These are phyloP conservation scores for Blastobasis adustella DNA, from an alignment of 2,888 invertebrate species.

Conservation along the genomic window DNA sequence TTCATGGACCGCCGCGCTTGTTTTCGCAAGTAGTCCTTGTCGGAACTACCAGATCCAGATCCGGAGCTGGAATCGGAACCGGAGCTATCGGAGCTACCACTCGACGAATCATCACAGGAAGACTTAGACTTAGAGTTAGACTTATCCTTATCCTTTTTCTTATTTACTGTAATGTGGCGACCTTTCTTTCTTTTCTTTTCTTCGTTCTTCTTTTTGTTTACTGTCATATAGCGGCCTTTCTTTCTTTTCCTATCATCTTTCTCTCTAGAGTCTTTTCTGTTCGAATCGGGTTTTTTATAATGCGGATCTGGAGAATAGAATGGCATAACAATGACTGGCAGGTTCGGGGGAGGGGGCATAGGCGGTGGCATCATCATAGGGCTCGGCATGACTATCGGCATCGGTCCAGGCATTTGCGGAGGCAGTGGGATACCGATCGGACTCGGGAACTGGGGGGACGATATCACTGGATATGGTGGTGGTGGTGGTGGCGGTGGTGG, in stretches of 20 bases:
- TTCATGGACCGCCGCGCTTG: conserved; percentile 5
- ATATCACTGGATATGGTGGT: not conserved
- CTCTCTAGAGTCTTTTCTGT: not conserved
- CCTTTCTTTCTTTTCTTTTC: conserved; percentile 12
- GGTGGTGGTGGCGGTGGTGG: conserved; percentile 25
- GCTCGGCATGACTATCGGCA: conserved; percentile 17
- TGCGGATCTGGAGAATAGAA: conserved; percentile 53
- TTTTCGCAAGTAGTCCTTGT: too few relatives aligned
- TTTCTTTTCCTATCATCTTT: not conserved
- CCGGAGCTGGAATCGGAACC: not conserved
- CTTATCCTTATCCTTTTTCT: conserved; percentile 22
- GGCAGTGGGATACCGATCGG: conserved; percentile 3
- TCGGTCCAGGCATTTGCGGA: conserved; percentile 13
- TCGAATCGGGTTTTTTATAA: not conserved
- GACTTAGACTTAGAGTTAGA: not conserved
- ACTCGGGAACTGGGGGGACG: not conserved
- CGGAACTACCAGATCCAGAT: not conserved
- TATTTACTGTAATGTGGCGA: conserved; percentile 25
- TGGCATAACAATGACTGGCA: conserved; percentile 66
- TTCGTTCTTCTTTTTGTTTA: conserved; percentile 14
- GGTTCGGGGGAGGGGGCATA: conserved; percentile 31
- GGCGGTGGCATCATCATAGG: conserved; percentile 19
- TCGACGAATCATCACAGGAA: not conserved
- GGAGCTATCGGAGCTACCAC: not conserved
- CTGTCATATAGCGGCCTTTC: conserved; percentile 2